Base-by-base conservation (phyloP, 2,888 invertebrate genomes). In the Anaspis maculata region DNA sequence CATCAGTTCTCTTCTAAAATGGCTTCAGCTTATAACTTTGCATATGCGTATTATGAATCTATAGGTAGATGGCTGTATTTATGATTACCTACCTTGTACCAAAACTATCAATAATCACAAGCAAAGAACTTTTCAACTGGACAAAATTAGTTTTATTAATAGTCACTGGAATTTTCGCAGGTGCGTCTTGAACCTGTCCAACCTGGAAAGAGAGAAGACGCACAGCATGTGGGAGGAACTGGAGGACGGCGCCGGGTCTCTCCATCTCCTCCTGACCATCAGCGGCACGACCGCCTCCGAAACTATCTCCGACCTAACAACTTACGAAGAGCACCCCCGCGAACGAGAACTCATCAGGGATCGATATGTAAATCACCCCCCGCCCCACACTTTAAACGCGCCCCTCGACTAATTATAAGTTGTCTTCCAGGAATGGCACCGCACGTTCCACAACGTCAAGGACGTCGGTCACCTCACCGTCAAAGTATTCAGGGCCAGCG, bases 381-480 rank as follows among this genome's bases (percentile, higher is more conserved):
- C n/a, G n/a, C n/a, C n/a, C n/a, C n/a, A n/a, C n/a, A n/a, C n/a
- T n/a, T n/a, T n/a, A n/a, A 13, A 27, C 9, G 10, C 11, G 14
- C 15, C 15, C 10, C 30, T 13, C 10, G n/a, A 13, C 11, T 24
- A 19, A 32, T 28, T 19, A 9, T 44, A 42, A 34, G 41, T 57
- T 30, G n/a, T 25, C n/a, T n/a, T n/a, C 6, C 58, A 88, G 86
- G 68, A 75, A 16, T 72, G 85, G 67, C 69, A 74, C 37, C 70
- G 75, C 39, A 80, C 83, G 6, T 71, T 88, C 33, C 75, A 79
- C 49, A 79, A 83, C 56, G 52, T 87, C 1, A 73, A 82, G 42
- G 96, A 97, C 55, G 85, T 97, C 2, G 97, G 97, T 0, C 88
- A 91, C 72, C 71, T 97, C 1, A 90, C 89, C 12, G 91, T 96